Conservation (phyloP, 2,113 vertebrate species). For the Eulemur macaco region DNA sequence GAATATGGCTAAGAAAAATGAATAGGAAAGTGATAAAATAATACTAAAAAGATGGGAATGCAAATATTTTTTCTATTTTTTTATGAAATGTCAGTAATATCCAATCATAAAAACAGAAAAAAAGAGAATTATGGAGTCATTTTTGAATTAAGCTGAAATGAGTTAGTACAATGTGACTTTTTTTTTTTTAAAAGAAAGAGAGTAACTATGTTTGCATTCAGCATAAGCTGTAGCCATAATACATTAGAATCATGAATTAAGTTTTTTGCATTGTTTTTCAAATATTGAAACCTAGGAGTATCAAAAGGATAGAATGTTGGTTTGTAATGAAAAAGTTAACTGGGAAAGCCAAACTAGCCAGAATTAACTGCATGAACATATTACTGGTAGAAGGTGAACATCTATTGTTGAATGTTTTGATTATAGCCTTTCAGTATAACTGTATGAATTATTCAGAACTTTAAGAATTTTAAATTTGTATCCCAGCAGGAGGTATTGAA, state of each 20-base stretch:
- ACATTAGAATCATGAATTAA: not conserved
- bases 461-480: not conserved
- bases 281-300: not conserved
- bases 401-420: not conserved
- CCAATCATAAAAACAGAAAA: conserved; percentile 10
- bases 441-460: not conserved
- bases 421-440: not conserved
- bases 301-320: not conserved
- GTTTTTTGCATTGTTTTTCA: not conserved
- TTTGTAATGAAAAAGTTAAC: conserved; percentile 9
- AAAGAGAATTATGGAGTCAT: not conserved
- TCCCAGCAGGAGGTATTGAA: not conserved
- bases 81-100: not conserved
- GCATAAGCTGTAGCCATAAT: not conserved
- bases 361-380: not conserved
- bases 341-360: not conserved
- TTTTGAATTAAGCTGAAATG: conserved; percentile 5
- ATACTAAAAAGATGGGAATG: not conserved
- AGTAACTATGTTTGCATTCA: not conserved
- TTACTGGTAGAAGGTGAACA: not conserved
- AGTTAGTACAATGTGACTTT: not conserved
- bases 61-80: not conserved
- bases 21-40: not conserved
- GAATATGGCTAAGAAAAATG: conserved; percentile 1
- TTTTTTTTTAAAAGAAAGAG: not conserved